phyloP scores from a whole-genome alignment of 2,888 invertebrate genomes.

The Caenorhabditis angaria region DNA sequence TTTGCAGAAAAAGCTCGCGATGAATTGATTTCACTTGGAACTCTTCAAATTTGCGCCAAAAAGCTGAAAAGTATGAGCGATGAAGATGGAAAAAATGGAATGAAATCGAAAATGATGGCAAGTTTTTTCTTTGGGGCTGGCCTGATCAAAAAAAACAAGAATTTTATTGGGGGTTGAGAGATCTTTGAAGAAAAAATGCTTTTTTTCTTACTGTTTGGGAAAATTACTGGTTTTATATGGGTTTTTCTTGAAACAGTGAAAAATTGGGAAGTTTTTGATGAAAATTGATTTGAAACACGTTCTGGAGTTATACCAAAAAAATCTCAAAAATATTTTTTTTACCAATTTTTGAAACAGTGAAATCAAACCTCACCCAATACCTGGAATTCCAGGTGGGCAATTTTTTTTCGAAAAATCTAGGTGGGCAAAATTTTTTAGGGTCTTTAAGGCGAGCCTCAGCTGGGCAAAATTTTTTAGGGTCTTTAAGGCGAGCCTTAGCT shows the following conservation, averaged over 20 bases:
- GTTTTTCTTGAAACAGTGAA: too few relatives aligned
- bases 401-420: too few relatives aligned
- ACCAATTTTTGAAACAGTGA: too few relatives aligned
- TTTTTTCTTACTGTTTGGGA: too few relatives aligned
- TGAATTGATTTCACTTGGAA: conserved; percentile 49
- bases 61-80: conserved; percentile 38
- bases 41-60: conserved; percentile 58
- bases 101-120: conserved; percentile 32
- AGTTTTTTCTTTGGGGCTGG: conserved; percentile 11
- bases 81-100: conserved; percentile 35
- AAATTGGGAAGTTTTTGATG: background rate
- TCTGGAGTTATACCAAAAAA: background rate
- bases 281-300: background rate
- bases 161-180: background rate
- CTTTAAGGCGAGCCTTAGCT: too few relatives aligned
- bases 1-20: conserved; percentile 65
- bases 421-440: too few relatives aligned
- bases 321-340: background rate
- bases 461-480: too few relatives aligned
- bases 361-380: too few relatives aligned
- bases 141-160: background rate
- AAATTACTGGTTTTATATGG: too few relatives aligned
- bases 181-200: too few relatives aligned
- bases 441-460: too few relatives aligned
- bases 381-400: too few relatives aligned